These are phyloP conservation scores for Pachyramphus minor DNA, from an alignment of 2,113 vertebrate genomes.

Conservation along the genomic window DNA sequence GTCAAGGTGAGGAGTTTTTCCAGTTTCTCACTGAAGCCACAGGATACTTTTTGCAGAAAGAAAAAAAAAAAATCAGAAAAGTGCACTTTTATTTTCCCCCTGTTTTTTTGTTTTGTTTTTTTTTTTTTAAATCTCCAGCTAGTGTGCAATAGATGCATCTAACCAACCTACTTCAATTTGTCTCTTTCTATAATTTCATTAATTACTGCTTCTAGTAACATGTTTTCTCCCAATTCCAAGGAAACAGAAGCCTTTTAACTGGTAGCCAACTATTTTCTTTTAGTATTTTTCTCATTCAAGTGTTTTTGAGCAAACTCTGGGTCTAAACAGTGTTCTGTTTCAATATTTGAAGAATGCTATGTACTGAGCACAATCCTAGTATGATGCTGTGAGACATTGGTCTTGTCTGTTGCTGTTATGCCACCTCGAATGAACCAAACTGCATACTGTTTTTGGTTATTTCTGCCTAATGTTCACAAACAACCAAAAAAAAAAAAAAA, in stretches of 20 bases:
- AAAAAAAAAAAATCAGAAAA: not conserved
- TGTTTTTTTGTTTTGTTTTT: too few relatives aligned
- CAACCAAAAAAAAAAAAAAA: not conserved
- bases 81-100: not conserved
- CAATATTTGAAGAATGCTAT: conserved; percentile 38
- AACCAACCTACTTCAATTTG: not conserved
- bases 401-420: not conserved
- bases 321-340: conserved; percentile 31
- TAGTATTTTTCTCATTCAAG: conserved; percentile 11
- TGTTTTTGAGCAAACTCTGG: not conserved
- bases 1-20: conserved; percentile 22
- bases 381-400: not conserved
- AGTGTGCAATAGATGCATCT: not conserved
- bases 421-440: not conserved
- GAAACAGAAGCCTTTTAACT: not conserved
- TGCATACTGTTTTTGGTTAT: not conserved
- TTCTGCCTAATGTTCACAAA: not conserved
- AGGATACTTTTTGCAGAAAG: not conserved
- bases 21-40: conserved; percentile 27
- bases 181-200: conserved; percentile 32
- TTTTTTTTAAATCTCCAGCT: not conserved
- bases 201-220: conserved; percentile 23
- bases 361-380: not conserved
- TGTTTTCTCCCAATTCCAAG: not conserved
- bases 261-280: conserved; percentile 8